Conservation (phyloP, 1,140 invertebrate species). For the Drosophila albomicans region DNA sequence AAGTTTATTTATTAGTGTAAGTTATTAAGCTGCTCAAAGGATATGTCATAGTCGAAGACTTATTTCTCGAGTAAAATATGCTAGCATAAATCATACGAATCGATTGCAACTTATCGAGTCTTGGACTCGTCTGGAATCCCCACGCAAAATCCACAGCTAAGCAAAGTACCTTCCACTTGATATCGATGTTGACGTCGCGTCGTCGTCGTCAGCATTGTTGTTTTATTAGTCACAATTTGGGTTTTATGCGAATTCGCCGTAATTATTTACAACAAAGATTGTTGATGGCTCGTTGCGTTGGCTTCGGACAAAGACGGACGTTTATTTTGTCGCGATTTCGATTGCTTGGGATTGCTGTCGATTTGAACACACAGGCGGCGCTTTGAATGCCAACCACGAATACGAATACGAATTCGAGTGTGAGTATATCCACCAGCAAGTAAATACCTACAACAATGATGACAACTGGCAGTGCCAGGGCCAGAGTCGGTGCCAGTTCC, state of each 20-base stretch:
- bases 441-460: not conserved
- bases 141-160: slow-evolving; percentile 33
- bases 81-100: slow-evolving; percentile 59
- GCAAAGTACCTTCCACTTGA: slow-evolving; percentile 43
- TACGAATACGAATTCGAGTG: not conserved
- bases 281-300: slow-evolving; percentile 29
- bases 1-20: not conserved
- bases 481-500: slow-evolving; percentile 5
- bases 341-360: slow-evolving; percentile 18
- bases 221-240: slow-evolving; percentile 67
- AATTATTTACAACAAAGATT: slow-evolving; percentile 77
- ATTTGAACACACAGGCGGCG: slow-evolving; percentile 43
- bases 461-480: slow-evolving; percentile 27
- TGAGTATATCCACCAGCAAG: slow-evolving; percentile 44
- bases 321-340: slow-evolving; percentile 13
- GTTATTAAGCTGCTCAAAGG: not conserved
- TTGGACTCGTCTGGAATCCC: slow-evolving; percentile 33
- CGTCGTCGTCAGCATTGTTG: slow-evolving; percentile 27
- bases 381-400: slow-evolving; percentile 58
- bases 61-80: slow-evolving; percentile 13
- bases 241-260: slow-evolving; percentile 57
- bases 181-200: slow-evolving; percentile 1
- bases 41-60: not conserved
- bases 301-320: slow-evolving; percentile 31
- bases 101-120: slow-evolving; percentile 59